phyloP scores from a whole-genome alignment of 2,113 vertebrate species.

The Gallinago paraguaiae region DNA sequence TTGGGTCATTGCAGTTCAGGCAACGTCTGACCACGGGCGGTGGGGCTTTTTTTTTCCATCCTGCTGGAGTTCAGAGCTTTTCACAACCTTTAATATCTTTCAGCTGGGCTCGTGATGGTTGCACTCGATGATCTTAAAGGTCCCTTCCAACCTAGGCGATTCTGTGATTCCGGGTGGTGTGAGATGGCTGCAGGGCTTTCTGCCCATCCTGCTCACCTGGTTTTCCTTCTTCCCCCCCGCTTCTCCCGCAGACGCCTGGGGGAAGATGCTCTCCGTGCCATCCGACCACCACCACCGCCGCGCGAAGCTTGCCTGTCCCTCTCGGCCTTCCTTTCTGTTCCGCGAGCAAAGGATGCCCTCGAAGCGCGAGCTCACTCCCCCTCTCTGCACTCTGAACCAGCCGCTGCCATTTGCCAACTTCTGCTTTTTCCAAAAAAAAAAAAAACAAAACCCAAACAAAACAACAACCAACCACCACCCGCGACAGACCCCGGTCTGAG shows the following conservation, averaged over 20 bases:
- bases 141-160: too few species aligned
- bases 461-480: neutral
- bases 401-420: slow-evolving; percentile 67
- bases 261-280: slow-evolving; percentile 69
- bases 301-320: slow-evolving; percentile 61
- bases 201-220: neutral
- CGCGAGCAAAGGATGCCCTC: slow-evolving; percentile 35
- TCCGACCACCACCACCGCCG: slow-evolving; percentile 70
- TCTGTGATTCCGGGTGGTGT: accelerated
- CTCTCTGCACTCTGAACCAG: slow-evolving; percentile 60
- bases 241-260: slow-evolving; percentile 71
- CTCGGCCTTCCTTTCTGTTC: slow-evolving; percentile 48
- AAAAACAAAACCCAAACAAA: too few species aligned
- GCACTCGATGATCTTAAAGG: too few species aligned
- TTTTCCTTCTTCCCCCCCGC: neutral
- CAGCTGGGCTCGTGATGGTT: accelerated
- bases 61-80: neutral
- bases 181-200: neutral
- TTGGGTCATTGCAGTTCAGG: neutral
- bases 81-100: accelerated
- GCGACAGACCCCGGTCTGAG: neutral
- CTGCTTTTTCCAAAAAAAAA: slow-evolving; percentile 53
- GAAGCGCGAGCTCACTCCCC: slow-evolving; percentile 31
- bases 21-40: accelerated
- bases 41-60: neutral